These are phyloP conservation scores for Platypus cylindrus DNA, from an alignment of 2,888 invertebrate species.

Conservation along the genomic window DNA sequence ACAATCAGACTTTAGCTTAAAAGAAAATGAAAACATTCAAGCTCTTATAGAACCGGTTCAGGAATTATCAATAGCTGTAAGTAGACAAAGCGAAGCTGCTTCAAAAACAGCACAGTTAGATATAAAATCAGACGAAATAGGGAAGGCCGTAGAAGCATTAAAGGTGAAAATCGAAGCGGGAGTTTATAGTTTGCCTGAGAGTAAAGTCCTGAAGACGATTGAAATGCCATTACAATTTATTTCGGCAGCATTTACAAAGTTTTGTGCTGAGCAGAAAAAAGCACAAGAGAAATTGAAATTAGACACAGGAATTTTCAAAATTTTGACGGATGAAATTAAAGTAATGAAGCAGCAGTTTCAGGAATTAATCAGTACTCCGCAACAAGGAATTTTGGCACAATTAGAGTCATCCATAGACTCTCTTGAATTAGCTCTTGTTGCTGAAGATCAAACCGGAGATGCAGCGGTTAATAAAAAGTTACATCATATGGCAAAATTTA, in stretches of 20 bases:
- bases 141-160: neutral
- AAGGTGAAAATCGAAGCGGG: neutral
- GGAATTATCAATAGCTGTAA: neutral
- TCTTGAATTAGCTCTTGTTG: too few species aligned
- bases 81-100: too few species aligned
- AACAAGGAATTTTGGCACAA: constrained; percentile 19
- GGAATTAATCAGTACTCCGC: constrained; percentile 11
- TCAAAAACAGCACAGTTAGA: neutral
- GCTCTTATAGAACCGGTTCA: neutral
- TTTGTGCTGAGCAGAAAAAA: too few species aligned
- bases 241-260: too few species aligned
- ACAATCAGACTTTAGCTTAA: too few species aligned
- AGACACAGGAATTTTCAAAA: too few species aligned
- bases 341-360: constrained; percentile 10
- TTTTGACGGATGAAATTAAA: constrained; percentile 11
- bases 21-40: too few species aligned
- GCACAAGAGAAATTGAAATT: too few species aligned
- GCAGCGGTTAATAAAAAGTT: too few species aligned
- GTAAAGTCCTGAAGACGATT: neutral
- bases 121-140: neutral
- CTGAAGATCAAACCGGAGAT: too few species aligned
- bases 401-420: constrained; percentile 7
- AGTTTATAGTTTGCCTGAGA: neutral
- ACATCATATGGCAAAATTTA: constrained; percentile 1
- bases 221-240: constrained; percentile 1